phyloP scores from a whole-genome alignment of 2,113 vertebrate species.

The Corvus moneduloides region DNA sequence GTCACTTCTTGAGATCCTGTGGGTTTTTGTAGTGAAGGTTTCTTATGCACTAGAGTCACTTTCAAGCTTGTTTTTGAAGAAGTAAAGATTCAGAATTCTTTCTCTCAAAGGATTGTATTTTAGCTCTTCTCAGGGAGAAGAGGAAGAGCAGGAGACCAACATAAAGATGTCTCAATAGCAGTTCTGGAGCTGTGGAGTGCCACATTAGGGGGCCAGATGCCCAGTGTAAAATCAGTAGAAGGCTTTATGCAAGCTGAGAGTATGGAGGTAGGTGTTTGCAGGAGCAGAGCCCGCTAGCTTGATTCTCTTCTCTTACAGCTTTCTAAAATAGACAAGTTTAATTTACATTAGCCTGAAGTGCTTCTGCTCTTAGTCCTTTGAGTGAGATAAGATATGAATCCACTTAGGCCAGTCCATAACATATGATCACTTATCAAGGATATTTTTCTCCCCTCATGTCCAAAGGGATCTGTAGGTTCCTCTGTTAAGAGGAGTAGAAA shows the following conservation, averaged over 20 bases:
- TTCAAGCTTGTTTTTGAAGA: constrained; percentile 20
- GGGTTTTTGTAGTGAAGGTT: not conserved
- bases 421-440: not conserved
- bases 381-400: not conserved
- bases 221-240: not conserved
- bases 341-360: not conserved
- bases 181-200: not conserved
- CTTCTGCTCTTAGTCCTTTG: not conserved
- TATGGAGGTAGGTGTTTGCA: not conserved
- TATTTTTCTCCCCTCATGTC: not conserved
- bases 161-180: not conserved
- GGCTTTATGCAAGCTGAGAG: not conserved
- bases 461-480: not conserved
- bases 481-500: not conserved
- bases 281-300: not conserved
- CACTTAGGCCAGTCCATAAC: not conserved
- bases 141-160: not conserved
- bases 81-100: not conserved
- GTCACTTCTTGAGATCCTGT: not conserved
- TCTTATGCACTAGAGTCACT: not conserved
- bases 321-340: not conserved
- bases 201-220: not conserved
- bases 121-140: not conserved
- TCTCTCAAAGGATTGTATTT: constrained; percentile 12
- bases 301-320: not conserved